Evolutionary conservation across 2,113 vertebrate species (phyloP), one percentile per base, ranked within the genome.

Genomic region (Rhinolophus ferrumequinum): DNA sequence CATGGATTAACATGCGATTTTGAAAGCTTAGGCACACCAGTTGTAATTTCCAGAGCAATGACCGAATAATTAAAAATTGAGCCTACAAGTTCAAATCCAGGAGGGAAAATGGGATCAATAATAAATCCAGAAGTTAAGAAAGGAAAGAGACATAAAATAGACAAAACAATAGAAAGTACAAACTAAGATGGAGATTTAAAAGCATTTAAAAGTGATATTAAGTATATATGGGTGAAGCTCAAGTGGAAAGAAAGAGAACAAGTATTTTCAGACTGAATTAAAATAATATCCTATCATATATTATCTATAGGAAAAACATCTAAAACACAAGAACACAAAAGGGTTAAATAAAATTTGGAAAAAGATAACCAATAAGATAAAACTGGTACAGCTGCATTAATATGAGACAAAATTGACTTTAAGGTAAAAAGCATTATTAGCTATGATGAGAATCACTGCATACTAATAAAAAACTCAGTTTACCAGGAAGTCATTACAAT

Each of bases 21-120:
- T 88, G 26, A 80, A 73, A 73, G 84, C 8, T 52, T 73, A 92
- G 8, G 14, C n/a, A 66, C 18, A 83, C 6, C 26, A 38, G 67
- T 1, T 77, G 26, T 64, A 75, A 88, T 79, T 93, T 83, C 28
- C 77, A 56, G 4, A 22, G 28, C 88, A 47, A 79, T 22, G 19
- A 88, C n/a, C 35, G 73, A 80, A 80, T 58, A 87, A 38, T 76
- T 90, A 67, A 93, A 93, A 54, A 58, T 47, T 13, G 8, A 77
- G 13, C 30, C 10, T 87, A 41, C 30, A 94, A 90, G 73, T 86
- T 94, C 47, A 83, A 94, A 96, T 94, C 80, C 62, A 83, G n/a
- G 3, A 62, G 16, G 4, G 33, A 79, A 92, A 91, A 87, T 66
- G 5, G 9, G 89, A 50, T 96, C 15, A 86, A 72, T 28, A 64